Base-by-base conservation (phyloP, 1,140 invertebrate species). In the Neodiprion pinetum region DNA sequence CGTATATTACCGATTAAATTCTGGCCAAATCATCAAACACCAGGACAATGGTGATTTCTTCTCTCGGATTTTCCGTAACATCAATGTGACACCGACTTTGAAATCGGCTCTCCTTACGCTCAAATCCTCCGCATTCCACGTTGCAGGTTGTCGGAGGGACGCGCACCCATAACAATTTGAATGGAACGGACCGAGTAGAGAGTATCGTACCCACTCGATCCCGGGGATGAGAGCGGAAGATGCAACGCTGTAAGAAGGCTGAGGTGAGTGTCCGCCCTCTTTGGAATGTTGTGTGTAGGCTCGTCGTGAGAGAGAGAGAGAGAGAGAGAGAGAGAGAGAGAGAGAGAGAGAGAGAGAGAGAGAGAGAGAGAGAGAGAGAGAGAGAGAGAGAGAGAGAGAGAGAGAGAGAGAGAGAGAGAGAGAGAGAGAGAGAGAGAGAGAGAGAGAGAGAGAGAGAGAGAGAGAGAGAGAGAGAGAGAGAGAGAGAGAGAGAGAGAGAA, bases 261-360 rank as follows among this genome's bases (percentile, higher is more conserved):
- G 53, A 61, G 53, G 53, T 61, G 53, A 61, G 53, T 61, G 53
- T 17, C 53, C 53, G 53, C 53, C 53, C 53, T 61, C 53, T 61
- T 61, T 61, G 53, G 53, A 61, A 61, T 61, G 53, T 61, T 61
- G 53, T 61, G 28, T 40, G 53, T 61, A 61, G 53, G 53, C 53
- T 61, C 53, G 53, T 61, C 11, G 53, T 8, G 28, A 40, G 28
- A 40, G 28, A 40, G 28, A 40, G 28, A 40, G 28, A 40, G 28
- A 40, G 28, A 40, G 28, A 40, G 28, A 40, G 28, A 40, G 28
- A 4, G 28, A 3, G 28, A 4, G 28, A 40, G 28, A 40, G 11
- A 61, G 53, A 61, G n/a, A 14, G 53, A 61, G 53, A 11, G 17
- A 17, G 50, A 9, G 1, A 11, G 50, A 1, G 50, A 1, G 10